These are phyloP conservation scores for Gymnobelideus leadbeateri DNA, from an alignment of 2,113 vertebrate genomes.

Conservation along the genomic window DNA sequence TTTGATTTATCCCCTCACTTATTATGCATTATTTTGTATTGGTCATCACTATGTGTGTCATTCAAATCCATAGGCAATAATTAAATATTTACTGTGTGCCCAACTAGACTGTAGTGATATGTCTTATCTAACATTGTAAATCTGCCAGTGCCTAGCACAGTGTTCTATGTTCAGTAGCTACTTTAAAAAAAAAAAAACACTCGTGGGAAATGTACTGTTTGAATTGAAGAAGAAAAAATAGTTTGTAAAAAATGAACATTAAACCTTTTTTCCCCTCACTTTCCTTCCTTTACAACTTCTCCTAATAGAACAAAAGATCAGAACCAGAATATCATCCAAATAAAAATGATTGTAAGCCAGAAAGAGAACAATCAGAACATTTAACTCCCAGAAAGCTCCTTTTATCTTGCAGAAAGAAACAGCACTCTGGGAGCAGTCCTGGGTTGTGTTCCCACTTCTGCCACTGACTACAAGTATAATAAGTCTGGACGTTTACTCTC, in stretches of 20 bases:
- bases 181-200: not conserved
- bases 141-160: not conserved
- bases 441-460: not conserved
- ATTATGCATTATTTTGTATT: not conserved
- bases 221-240: not conserved
- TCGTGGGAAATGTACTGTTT: not conserved
- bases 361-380: slow-evolving; percentile 17
- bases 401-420: slow-evolving; percentile 11
- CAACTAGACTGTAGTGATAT: not conserved
- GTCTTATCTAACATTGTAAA: not conserved
- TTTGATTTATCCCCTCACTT: not conserved
- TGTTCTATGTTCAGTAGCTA: not conserved
- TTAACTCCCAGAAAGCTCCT: not conserved
- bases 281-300: not conserved
- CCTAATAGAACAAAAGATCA: not conserved
- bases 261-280: not conserved
- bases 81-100: not conserved
- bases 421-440: not conserved
- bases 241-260: not conserved
- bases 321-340: not conserved
- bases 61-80: not conserved
- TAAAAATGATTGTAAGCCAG: not conserved
- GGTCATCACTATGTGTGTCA: not conserved
- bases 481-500: not conserved
- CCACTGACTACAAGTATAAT: not conserved